These are phyloP conservation scores for Drosophila maculinotata DNA, from an alignment of 2,888 invertebrate species.

Conservation along the genomic window DNA sequence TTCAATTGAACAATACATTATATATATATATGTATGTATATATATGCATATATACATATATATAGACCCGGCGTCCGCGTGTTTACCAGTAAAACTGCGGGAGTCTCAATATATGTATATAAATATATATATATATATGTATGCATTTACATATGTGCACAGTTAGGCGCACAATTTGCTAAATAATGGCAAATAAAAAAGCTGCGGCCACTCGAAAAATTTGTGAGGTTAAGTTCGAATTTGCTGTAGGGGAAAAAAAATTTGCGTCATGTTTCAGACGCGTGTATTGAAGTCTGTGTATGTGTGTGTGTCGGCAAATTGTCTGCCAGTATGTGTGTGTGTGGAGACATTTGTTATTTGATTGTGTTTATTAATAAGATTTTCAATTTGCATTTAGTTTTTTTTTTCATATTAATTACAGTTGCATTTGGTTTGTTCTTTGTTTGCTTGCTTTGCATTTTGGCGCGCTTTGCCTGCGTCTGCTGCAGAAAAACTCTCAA, in stretches of 20 bases:
- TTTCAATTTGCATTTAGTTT: not conserved
- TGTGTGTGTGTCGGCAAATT: constrained; percentile 8
- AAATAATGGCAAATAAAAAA: constrained; percentile 5
- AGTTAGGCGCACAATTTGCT: constrained; percentile 4
- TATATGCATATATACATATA: not conserved
- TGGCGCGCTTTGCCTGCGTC: constrained; percentile 65
- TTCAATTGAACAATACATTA: constrained; percentile 2
- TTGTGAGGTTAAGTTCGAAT: constrained; percentile 67
- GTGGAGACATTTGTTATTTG: constrained; percentile 32
- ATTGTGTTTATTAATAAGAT: constrained; percentile 33
- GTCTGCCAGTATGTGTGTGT: constrained; percentile 8
- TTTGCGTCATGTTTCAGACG: constrained; percentile 73
- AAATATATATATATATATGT: not conserved
- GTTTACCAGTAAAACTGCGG: too few relatives aligned
- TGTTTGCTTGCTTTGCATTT: constrained; percentile 36
- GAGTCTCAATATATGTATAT: too few relatives aligned
- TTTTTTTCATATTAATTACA: constrained; percentile 28
- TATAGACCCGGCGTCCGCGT: too few relatives aligned
- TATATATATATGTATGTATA: not conserved
- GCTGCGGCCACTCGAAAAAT: constrained; percentile 6
- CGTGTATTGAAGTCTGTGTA: constrained; percentile 59
- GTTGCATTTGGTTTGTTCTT: constrained; percentile 34
- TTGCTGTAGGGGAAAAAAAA: constrained; percentile 18
- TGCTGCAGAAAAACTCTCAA: constrained; percentile 15
- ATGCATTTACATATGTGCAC: not conserved